Percentiles rank a stretch among this genome's conserved stretches.
phyloP scores from a whole-genome alignment of 1,140 invertebrate species.

The Monochamus saltuarius region DNA sequence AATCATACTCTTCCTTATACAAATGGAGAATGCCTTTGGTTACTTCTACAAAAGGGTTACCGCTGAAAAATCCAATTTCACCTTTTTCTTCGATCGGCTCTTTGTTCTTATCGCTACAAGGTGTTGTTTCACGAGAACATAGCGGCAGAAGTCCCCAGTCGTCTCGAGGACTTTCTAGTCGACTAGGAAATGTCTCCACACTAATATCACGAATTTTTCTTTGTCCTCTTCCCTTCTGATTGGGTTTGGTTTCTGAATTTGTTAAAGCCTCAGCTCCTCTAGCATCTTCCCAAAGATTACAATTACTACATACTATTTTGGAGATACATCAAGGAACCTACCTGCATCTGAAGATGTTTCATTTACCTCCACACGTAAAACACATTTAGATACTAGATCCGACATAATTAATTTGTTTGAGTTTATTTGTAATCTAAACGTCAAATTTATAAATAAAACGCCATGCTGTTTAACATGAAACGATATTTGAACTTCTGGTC shows the following conservation, averaged over 20 bases:
- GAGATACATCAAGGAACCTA: constrained; percentile 17
- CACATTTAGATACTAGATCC: constrained; percentile 59
- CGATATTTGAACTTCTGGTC: too few relatives aligned
- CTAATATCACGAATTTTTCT: constrained; percentile 62
- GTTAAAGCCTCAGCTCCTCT: constrained; percentile 24
- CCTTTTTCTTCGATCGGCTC: constrained; percentile 52
- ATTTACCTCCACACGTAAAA: constrained; percentile 60
- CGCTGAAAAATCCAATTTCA: constrained; percentile 87
- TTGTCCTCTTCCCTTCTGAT: constrained; percentile 40
- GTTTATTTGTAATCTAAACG: too few relatives aligned
- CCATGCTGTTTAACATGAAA: too few relatives aligned
- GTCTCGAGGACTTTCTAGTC: constrained; percentile 52
- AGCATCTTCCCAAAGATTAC: constrained; percentile 8
- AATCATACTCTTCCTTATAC: constrained; percentile 81
- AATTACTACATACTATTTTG: background rate
- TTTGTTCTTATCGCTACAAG: constrained; percentile 46
- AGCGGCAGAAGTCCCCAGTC: constrained; percentile 54
- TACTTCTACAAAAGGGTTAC: constrained; percentile 95
- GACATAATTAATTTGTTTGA: constrained; percentile 39
- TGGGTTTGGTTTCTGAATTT: constrained; percentile 17
- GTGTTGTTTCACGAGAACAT: constrained; percentile 51
- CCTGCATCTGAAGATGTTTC: constrained; percentile 48
- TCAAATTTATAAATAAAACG: too few relatives aligned
- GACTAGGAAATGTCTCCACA: constrained; percentile 65
- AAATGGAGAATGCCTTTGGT: constrained; percentile 95